A percentile compares a stretch with the other conserved stretches of the same genome.
phyloP scores from a whole-genome alignment of 2,113 vertebrate genomes.

The Bufo gargarizans region DNA sequence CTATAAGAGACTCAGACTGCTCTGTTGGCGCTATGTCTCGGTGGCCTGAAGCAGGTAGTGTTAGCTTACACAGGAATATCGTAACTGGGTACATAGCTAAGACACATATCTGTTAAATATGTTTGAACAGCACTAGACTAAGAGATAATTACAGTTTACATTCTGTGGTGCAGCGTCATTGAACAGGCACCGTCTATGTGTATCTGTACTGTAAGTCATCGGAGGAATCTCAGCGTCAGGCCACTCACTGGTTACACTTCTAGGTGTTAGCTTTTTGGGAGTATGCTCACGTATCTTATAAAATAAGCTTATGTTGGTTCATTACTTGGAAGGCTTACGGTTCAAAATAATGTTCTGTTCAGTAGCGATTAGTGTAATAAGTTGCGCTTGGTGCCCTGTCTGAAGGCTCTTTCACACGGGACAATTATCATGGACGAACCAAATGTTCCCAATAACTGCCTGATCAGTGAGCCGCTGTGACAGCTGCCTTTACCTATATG shows the following conservation, averaged over 20 bases:
- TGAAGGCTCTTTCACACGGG: background rate
- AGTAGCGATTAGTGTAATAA: background rate
- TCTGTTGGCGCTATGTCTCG: background rate
- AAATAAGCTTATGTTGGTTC: background rate
- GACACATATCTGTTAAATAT: background rate
- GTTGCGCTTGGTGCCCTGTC: background rate
- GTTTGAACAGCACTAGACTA: too few relatives aligned
- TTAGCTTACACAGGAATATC: slow-evolving; percentile 18
- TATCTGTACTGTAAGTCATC: background rate
- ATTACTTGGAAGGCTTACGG: background rate
- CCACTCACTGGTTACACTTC: slow-evolving; percentile 21
- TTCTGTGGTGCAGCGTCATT: background rate
- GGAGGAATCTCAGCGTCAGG: background rate
- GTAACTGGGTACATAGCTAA: background rate
- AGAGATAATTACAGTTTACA: slow-evolving; percentile 25
- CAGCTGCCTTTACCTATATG: too few relatives aligned
- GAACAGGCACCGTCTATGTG: background rate
- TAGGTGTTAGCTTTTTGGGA: slow-evolving; percentile 16
- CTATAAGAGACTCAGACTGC: background rate
- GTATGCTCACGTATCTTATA: background rate
- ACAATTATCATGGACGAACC: too few relatives aligned
- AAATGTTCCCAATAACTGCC: too few relatives aligned
- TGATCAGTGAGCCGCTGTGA: too few relatives aligned
- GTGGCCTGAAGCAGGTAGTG: background rate
- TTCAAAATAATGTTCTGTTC: background rate